These are phyloP conservation scores for Pristionchus entomophagus DNA, from an alignment of 2,888 invertebrate species.

Conservation along the genomic window DNA sequence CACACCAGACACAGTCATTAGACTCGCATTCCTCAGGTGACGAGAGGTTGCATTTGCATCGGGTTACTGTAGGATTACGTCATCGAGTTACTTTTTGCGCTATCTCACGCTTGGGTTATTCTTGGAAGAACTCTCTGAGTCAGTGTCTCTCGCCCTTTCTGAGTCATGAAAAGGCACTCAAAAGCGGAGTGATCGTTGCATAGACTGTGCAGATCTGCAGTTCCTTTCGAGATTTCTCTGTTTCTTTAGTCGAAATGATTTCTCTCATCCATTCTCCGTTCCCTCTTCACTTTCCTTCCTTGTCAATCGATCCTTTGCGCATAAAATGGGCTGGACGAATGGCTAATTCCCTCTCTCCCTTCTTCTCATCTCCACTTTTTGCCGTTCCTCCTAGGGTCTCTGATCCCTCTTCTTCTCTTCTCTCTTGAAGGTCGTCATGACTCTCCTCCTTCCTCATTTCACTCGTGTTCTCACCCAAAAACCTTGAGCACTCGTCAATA, in stretches of 20 bases:
- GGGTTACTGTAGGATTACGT: neutral
- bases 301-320: constrained; percentile 34
- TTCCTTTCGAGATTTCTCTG: neutral
- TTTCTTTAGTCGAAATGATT: neutral
- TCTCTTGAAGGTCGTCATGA: constrained; percentile 14
- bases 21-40: neutral
- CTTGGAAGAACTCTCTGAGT: constrained; percentile 11
- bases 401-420: neutral
- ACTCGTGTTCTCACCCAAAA: neutral
- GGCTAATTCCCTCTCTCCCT: neutral
- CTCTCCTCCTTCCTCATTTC: neutral
- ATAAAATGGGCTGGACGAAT: neutral
- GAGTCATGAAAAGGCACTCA: constrained; percentile 37
- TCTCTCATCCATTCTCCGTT: neutral
- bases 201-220: too few relatives aligned
- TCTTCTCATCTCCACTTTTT: neutral
- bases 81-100: neutral
- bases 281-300: neutral
- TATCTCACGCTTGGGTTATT: constrained; percentile 19
- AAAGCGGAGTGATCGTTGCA: neutral
- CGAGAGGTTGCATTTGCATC: neutral
- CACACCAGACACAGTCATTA: neutral
- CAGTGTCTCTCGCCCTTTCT: neutral
- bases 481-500: constrained; percentile 26
- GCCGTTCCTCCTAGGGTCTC: neutral